Evolutionary conservation across 2,888 invertebrate species (phyloP).

Genomic region (Epinotia nisella): DNA sequence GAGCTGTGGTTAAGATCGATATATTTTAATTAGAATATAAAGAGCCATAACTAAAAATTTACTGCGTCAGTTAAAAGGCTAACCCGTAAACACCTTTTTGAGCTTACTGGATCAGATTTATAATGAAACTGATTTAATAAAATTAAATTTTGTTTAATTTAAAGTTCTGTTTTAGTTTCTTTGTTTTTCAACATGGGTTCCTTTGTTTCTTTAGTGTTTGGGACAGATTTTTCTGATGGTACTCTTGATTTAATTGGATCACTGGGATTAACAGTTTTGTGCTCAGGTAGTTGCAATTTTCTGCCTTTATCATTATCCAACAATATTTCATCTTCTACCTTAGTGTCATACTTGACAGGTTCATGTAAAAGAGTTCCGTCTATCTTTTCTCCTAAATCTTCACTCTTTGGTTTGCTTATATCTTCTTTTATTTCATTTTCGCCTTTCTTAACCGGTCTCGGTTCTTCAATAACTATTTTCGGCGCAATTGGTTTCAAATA

Average conservation of each 20-base stretch:
- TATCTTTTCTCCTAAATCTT: not conserved
- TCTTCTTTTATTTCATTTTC: slow-evolving; percentile 3
- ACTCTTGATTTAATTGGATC: slow-evolving; percentile 8
- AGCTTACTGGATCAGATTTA: too few relatives aligned
- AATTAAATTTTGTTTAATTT: slow-evolving; percentile 1
- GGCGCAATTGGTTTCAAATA: slow-evolving; percentile 68
- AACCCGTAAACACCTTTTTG: too few relatives aligned
- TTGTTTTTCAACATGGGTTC: not conserved
- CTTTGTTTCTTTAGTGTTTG: not conserved
- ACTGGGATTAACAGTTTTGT: slow-evolving; percentile 7
- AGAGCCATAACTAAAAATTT: too few relatives aligned
- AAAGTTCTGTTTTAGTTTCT: slow-evolving; percentile 29
- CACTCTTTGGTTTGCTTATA: not conserved
- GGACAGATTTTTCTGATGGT: not conserved
- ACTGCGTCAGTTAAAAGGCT: too few relatives aligned
- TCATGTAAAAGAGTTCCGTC: slow-evolving; percentile 13
- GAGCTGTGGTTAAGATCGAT: too few relatives aligned
- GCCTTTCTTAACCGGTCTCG: not conserved
- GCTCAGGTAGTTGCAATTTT: not conserved
- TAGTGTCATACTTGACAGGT: slow-evolving; percentile 18
- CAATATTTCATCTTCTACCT: not conserved
- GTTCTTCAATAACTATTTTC: slow-evolving; percentile 15
- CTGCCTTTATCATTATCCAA: not conserved
- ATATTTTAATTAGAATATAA: too few relatives aligned
- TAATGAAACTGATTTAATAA: too few relatives aligned